Evolutionary conservation across 2,113 vertebrate species (phyloP), one percentile per base, ranked within the genome.

Genomic region (Elephantulus edwardii): DNA sequence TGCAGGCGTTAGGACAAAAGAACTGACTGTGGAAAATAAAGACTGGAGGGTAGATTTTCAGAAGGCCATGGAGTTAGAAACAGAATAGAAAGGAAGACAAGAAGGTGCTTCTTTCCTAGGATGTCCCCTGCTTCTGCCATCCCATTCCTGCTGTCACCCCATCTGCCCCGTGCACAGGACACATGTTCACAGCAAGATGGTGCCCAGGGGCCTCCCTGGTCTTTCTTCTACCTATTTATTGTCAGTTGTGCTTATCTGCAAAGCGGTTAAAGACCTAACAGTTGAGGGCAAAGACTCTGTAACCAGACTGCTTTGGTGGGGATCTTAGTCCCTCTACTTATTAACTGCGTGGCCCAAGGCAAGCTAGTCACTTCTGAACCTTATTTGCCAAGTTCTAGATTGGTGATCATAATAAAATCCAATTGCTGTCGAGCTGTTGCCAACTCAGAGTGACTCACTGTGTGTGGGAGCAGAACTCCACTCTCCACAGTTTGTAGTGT

Each of bases 131-230:
- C 33, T 38, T 22, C 48, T 77, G 86, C 12, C 46, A 33, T 17
- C 2, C 26, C n/a, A 22, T 24, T 40, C 22, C 11, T 66, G 46
- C 58, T 12, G 35, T 20, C 35, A 5, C 66, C 35, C 50, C 5
- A 10, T 48, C 11, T 0, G 30, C 8, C 5, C 1, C 11, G 0
- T 22, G 5, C 5, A 1, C 16, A 58, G 64, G 7, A 28, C 5
- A 5, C 8, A 0, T 17, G 66, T 50, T 54, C 40, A 2, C 30
- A 22, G 90, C 6, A 1, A 42, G n/a, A 33, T 0, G 8, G n/a
- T 12, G 71, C 66, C 58, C 1, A 17, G 6, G 0, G 42, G 42
- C 78, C 38, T 46, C 35, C 0, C 3, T 4, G 3, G 9, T 71
- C 58, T 79, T 33, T 10, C 35, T 75, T 8, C 48, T 48, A 12